These are phyloP conservation scores for Scrobipalpa costella DNA, from an alignment of 2,888 invertebrate genomes.

Conservation along the genomic window DNA sequence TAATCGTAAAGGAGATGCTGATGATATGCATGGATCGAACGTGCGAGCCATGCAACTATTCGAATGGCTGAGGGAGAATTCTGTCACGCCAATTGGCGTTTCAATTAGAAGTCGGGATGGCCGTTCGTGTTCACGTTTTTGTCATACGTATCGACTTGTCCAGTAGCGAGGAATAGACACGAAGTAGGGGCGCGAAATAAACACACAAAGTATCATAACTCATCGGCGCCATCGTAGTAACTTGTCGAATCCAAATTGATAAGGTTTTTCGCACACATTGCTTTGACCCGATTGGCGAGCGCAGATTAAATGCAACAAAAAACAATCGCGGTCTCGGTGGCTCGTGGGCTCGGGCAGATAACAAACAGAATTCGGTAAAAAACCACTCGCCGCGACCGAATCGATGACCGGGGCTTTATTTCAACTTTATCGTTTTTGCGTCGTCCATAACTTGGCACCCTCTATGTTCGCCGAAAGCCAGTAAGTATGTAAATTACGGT, in stretches of 20 bases:
- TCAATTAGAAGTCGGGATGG: conserved; percentile 1
- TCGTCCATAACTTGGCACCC: conserved; percentile 76
- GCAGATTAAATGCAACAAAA: conserved; percentile 61
- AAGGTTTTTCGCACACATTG: conserved; percentile 29
- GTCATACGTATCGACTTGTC: neutral
- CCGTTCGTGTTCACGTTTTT: conserved; percentile 3
- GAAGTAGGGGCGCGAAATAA: neutral
- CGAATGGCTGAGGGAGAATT: neutral
- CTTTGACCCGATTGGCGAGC: conserved; percentile 38
- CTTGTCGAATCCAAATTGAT: conserved; percentile 39
- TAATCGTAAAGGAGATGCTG: neutral
- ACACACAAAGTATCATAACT: neutral
- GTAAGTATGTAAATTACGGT: conserved; percentile 82
- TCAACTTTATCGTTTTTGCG: conserved; percentile 79
- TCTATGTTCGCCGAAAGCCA: conserved; percentile 74
- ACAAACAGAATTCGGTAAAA: conserved; percentile 71
- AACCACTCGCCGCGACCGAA: conserved; percentile 66
- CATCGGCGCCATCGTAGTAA: conserved; percentile 26
- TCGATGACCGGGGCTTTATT: conserved; percentile 77
- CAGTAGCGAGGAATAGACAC: neutral
- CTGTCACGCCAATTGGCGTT: neutral
- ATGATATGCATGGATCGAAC: neutral
- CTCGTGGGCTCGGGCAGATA: conserved; percentile 52
- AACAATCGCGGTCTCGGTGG: conserved; percentile 39
- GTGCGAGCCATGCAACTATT: neutral